Evolutionary conservation across 2,888 invertebrate genomes (phyloP), one percentile per base, ranked within the genome.

Genomic region (Eupeodes latifasciatus): DNA sequence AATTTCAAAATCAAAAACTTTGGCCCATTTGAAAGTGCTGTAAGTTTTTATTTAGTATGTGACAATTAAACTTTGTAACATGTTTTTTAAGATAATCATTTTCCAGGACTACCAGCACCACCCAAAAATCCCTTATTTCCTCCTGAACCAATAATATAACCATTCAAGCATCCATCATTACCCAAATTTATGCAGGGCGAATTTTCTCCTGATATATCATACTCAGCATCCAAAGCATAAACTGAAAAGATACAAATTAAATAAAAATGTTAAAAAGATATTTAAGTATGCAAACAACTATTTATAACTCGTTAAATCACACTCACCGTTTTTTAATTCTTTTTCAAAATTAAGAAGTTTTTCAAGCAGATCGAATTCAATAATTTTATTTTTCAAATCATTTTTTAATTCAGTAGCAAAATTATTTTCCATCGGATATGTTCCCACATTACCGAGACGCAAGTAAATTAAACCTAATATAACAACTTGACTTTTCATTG

Each of bases 121-220:
- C 92, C 93, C 11, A 94, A 89, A 79, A 92, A 94, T 72, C 93
- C 91, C 66, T 94, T 93, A 71, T 94, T 94, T 2, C 90, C 91
- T 93, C 94, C 94, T 69, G 95, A 92, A 12, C 94, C 94, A 5
- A 92, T 91, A 0, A 95, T 91, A 85, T 94, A 94, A 11, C 94
- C 94, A 89, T 94, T 95, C 74, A 93, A 92, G 86, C 95, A 95
- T 0, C 95, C 94, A 16, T 95, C 95, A 89, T 95, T 95, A 93
- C 95, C 94, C 92, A 94, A 90, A 89, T 93, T 93, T 12, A 92
- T 91, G 78, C 93, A 93, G 10, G 86, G 36, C 0, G n/a, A 44
- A 44, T 44, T 84, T 74, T 82, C 76, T n/a, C 4, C 14, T 4
- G 80, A 75, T 4, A 69, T 10, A 40, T 71, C 69, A 10, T 75